These are phyloP conservation scores for Oryzias curvinotus DNA, from an alignment of 2,113 vertebrate species.

Conservation along the genomic window DNA sequence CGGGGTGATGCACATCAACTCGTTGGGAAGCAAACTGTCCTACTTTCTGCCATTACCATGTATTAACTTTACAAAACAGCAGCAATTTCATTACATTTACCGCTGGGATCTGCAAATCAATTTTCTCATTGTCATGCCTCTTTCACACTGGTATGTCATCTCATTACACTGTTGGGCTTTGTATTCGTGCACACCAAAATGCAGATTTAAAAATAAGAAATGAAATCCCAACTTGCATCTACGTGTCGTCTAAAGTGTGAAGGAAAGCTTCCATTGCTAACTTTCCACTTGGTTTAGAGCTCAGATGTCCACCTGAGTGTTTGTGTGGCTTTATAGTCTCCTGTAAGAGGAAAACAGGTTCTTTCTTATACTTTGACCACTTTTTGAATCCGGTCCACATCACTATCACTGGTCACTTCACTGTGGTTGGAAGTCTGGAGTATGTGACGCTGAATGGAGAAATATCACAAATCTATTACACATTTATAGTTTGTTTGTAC, in stretches of 20 bases:
- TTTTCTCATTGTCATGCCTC: background rate
- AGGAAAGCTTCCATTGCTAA: background rate
- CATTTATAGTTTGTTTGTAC: conserved; percentile 17
- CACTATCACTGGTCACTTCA: conserved; percentile 16
- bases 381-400: conserved; percentile 17
- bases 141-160: background rate
- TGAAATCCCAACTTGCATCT: conserved; percentile 1
- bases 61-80: conserved; percentile 2
- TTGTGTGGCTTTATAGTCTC: background rate
- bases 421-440: conserved; percentile 11
- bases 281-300: background rate
- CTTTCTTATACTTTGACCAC: conserved; percentile 4
- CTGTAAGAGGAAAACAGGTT: conserved; percentile 12
- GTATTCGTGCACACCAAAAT: too few relatives aligned
- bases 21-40: conserved; percentile 2
- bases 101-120: background rate
- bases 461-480: conserved; percentile 21
- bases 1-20: conserved; percentile 11
- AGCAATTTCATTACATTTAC: conserved; percentile 7
- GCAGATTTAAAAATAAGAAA: too few relatives aligned
- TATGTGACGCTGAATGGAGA: conserved; percentile 25
- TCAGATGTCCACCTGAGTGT: background rate
- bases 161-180: too few relatives aligned
- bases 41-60: conserved; percentile 3
- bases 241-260: background rate